These are phyloP conservation scores for Bembecia ichneumoniformis DNA, from an alignment of 2,888 invertebrate species.

Conservation along the genomic window DNA sequence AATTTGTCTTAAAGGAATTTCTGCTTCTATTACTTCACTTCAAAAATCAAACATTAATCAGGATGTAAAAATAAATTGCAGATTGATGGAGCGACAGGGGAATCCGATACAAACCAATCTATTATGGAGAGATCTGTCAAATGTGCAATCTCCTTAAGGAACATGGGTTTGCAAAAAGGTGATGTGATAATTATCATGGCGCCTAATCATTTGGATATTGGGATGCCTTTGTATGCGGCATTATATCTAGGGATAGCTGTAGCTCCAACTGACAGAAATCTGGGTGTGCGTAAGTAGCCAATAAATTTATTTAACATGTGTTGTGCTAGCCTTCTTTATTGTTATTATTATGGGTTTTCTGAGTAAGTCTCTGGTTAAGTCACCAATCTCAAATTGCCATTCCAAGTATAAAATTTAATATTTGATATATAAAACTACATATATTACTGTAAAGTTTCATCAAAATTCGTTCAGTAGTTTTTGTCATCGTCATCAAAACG, in stretches of 20 bases:
- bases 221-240: constrained; percentile 26
- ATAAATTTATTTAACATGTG: not conserved
- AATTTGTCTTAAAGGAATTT: no score
- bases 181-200: constrained; percentile 30
- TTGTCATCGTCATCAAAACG: no score
- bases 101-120: constrained; percentile 21
- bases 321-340: no score
- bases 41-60: no score
- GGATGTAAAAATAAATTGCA: not conserved
- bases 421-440: no score
- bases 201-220: constrained; percentile 24
- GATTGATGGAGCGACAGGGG: not conserved
- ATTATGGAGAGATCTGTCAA: constrained; percentile 20
- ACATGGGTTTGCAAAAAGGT: constrained; percentile 18
- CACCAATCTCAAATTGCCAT: no score
- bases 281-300: not conserved
- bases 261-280: not conserved
- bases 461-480: no score
- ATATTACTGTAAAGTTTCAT: no score
- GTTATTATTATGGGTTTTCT: no score
- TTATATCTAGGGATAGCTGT: constrained; percentile 22
- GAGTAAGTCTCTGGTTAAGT: no score
- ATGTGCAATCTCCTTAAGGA: constrained; percentile 22
- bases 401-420: no score
- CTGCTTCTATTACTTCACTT: no score